A percentile compares a stretch with the other conserved stretches of the same genome.
Conservation (phyloP, 2,113 vertebrate genomes). For the Plotosus lineatus region DNA sequence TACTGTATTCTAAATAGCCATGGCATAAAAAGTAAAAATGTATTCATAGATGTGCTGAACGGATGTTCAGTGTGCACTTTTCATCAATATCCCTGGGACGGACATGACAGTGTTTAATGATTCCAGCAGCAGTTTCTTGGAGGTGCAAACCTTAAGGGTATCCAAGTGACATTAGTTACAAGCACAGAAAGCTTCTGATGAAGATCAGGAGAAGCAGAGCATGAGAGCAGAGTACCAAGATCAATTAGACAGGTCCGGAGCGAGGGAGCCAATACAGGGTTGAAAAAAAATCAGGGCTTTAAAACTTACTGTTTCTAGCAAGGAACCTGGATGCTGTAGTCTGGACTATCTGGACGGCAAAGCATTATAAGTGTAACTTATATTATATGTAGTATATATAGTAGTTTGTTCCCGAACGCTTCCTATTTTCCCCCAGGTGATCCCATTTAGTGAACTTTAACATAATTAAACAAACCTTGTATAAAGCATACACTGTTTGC, state of each 20-base stretch:
- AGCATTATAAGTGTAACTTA: not conserved
- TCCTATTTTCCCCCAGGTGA: too few relatives aligned
- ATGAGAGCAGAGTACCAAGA: not conserved
- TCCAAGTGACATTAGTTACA: not conserved
- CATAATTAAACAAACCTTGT: not conserved
- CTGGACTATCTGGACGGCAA: not conserved
- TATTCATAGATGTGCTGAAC: not conserved
- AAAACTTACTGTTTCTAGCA: not conserved
- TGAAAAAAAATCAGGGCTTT: not conserved
- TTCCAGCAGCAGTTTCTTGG: not conserved
- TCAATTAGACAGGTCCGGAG: not conserved
- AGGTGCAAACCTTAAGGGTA: not conserved
- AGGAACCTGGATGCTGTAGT: not conserved
- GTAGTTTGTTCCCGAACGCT: too few relatives aligned
- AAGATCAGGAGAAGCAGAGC: not conserved
- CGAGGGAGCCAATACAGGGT: not conserved
- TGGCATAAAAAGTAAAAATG: not conserved
- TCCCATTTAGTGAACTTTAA: too few relatives aligned
- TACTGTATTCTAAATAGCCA: not conserved
- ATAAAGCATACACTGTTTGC: not conserved
- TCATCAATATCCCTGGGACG: not conserved
- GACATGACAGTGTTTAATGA: not conserved
- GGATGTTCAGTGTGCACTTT: not conserved
- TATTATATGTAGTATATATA: too few relatives aligned
- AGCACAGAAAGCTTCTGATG: not conserved